Percentiles rank a stretch among this genome's conserved stretches.
phyloP scores from a whole-genome alignment of 2,888 invertebrate genomes.

The Tenthredo notha region DNA sequence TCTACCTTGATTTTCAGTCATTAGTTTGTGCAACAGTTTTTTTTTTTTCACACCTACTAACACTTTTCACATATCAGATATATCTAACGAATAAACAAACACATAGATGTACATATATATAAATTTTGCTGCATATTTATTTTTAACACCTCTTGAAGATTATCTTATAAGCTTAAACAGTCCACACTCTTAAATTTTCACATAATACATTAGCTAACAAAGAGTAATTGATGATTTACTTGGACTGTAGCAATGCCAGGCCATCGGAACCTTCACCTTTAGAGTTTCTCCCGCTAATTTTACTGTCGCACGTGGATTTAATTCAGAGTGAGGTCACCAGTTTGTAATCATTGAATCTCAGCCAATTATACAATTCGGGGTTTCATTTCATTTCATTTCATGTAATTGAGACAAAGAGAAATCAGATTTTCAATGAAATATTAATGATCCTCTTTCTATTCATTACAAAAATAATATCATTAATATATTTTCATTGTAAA shows the following conservation, averaged over 20 bases:
- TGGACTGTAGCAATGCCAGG: conserved; percentile 66
- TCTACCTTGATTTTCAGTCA: neutral
- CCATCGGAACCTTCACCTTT: conserved; percentile 63
- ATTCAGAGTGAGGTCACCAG: conserved; percentile 45
- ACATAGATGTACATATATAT: neutral
- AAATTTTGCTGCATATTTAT: neutral
- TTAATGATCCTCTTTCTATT: neutral
- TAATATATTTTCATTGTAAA: neutral
- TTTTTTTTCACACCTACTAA: neutral
- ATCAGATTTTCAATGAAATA: neutral
- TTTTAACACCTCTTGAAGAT: neutral
- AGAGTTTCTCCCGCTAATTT: conserved; percentile 66
- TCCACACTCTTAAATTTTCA: neutral
- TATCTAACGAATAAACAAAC: neutral
- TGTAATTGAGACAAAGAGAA: neutral
- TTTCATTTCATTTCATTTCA: neutral
- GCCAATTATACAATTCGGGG: conserved; percentile 13
- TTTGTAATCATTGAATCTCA: conserved; percentile 30
- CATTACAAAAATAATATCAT: neutral
- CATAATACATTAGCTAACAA: neutral
- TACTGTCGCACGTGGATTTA: conserved; percentile 63
- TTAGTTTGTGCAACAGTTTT: neutral
- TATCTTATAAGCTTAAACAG: neutral
- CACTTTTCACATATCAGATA: neutral
- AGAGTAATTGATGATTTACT: conserved; percentile 5